Evolutionary conservation across 2,797 vertebrate species (phyloP).

Genomic region (Fistularia tabacaria): DNA sequence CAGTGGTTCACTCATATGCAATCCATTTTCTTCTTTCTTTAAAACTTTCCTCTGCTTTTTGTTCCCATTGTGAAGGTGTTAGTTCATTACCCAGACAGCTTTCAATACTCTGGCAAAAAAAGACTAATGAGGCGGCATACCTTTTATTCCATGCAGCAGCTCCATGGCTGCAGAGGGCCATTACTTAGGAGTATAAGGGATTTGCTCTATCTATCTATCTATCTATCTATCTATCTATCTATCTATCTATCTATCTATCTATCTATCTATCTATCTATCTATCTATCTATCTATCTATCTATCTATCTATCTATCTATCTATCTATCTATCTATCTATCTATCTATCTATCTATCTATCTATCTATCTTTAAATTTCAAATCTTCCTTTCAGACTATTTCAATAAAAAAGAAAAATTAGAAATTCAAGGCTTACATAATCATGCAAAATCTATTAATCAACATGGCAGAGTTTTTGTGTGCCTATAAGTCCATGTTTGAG

Average conservation of each 20-base stretch:
- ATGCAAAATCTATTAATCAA: too few species aligned
- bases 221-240: background rate
- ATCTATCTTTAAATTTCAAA: too few species aligned
- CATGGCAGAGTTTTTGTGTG: too few species aligned
- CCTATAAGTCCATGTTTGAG: too few species aligned
- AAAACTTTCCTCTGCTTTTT: slow-evolving; percentile 34
- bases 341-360: too few species aligned
- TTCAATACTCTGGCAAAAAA: slow-evolving; percentile 56
- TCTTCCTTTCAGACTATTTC: too few species aligned
- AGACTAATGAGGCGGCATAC: slow-evolving; percentile 67
- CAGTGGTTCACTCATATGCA: slow-evolving; percentile 14
- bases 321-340: background rate
- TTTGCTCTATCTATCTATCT: slow-evolving; percentile 48
- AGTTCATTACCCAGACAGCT: slow-evolving; percentile 71
- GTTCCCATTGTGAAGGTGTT: slow-evolving; percentile 41
- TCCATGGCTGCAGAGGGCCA: slow-evolving; percentile 58
- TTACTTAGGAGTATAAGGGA: slow-evolving; percentile 60
- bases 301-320: background rate
- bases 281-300: slow-evolving; percentile 5
- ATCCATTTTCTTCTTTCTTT: slow-evolving; percentile 46
- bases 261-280: background rate
- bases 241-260: background rate
- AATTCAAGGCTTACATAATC: too few species aligned
- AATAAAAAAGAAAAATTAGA: too few species aligned
- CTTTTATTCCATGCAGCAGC: slow-evolving; percentile 65